phyloP scores from a whole-genome alignment of 1,140 invertebrate genomes.

The Brachionus koreanus region DNA sequence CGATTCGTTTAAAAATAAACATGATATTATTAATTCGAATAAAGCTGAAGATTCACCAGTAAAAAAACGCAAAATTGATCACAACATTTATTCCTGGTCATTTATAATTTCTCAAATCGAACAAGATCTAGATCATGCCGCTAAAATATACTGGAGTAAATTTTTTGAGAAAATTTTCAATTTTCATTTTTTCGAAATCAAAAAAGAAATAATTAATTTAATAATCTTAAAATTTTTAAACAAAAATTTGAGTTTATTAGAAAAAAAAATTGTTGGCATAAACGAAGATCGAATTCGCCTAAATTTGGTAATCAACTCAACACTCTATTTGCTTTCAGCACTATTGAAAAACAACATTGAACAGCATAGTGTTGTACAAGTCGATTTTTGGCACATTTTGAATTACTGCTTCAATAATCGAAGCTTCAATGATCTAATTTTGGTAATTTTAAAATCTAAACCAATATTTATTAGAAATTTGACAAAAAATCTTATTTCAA shows the following conservation, averaged over 20 bases:
- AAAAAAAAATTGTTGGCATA: neutral
- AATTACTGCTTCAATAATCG: neutral
- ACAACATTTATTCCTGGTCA: neutral
- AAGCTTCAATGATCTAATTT: neutral
- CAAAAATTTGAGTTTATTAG: neutral
- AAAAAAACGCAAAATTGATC: slow-evolving; percentile 11
- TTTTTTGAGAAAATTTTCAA: neutral
- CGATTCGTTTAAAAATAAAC: neutral
- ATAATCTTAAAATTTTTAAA: neutral
- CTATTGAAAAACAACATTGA: neutral
- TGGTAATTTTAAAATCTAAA: neutral
- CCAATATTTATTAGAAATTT: neutral
- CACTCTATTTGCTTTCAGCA: neutral
- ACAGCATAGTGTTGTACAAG: neutral
- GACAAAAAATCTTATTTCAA: neutral
- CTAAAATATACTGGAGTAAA: neutral
- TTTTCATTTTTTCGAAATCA: neutral
- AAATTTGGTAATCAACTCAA: neutral
- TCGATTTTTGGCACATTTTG: neutral
- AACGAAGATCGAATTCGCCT: neutral
- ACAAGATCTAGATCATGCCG: neutral
- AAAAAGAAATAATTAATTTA: neutral
- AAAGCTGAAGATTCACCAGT: neutral
- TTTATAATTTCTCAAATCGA: neutral
- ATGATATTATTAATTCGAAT: neutral